Base-by-base conservation (phyloP, 64 coral and sea anemone genomes). In the Montipora foliosa region DNA sequence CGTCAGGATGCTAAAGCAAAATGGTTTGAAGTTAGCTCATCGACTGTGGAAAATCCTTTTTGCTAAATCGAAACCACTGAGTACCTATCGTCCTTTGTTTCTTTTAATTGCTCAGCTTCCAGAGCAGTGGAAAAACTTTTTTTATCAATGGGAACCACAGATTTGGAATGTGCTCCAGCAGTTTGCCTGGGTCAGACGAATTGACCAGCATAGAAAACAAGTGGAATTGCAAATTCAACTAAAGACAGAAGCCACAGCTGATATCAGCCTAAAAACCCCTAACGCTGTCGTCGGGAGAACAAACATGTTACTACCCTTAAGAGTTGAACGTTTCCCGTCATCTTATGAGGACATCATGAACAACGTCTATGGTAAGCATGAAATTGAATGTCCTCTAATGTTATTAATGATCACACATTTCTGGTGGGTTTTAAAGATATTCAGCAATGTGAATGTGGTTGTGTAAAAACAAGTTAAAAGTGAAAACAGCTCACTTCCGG, bases 61-160 rank as follows among this genome's bases (percentile, higher is more conserved):
- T 37, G 37, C 37, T 37, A 55, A 55, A 10, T 10, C 9, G 52
- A 15, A 12, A 12, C 60, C 60, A 15, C 60, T 64, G 3, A 64
- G 60, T 15, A 15, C 8, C 3, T 64, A 12, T 11, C 3, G 61
- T 64, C 14, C 21, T 50, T 19, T 78, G 13, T 47, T 76, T 10
- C 74, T 78, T 85, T 20, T 67, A 14, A 11, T 69, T 60, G 52
- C 47, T 6, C 29, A 93, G 92, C 58, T 93, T 49, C 92, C 92
- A 71, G 58, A 49, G 64, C 4, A 74, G 15, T 81, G 75, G 75
- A 81, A 47, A 44, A 78, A 51, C 6, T 49, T 88, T 17, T 60
- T 88, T 5, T 71, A 80, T 0, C 55, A 93, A 44, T 93, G 73
- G 24, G 75, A 93, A 60, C 84, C 84, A 14, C 92, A 93, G 84